Conservation (phyloP, 1,140 invertebrate genomes). For the Eupristina koningsbergeri region DNA sequence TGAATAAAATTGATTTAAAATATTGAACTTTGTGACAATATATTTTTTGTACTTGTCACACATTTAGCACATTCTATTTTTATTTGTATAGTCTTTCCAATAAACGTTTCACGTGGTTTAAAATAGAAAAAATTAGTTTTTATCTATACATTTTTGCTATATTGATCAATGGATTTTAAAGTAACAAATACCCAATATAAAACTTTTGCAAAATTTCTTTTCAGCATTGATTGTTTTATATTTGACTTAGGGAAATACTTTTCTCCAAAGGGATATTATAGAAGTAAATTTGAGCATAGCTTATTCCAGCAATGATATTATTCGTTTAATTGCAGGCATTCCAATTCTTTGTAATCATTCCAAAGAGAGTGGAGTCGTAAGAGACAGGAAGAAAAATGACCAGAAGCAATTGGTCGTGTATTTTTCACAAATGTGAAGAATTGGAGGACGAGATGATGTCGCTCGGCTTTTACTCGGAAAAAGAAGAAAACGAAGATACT, state of each 20-base stretch:
- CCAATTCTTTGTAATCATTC: not conserved
- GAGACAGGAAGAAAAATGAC: not conserved
- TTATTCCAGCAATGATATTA: not conserved
- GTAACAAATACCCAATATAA: not conserved
- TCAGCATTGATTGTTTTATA: not conserved
- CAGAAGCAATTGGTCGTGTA: not conserved
- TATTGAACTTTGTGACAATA: not conserved
- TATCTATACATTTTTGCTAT: too few species aligned
- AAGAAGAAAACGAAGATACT: too few species aligned
- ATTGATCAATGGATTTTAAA: too few species aligned
- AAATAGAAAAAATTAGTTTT: too few species aligned
- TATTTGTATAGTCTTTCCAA: not conserved
- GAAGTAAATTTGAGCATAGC: too few species aligned
- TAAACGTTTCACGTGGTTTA: not conserved
- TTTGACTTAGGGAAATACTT: not conserved
- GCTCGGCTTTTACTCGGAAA: too few species aligned
- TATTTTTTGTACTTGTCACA: not conserved
- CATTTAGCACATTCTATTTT: not conserved
- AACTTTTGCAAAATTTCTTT: not conserved
- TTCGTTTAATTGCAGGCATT: slow-evolving; percentile 9
- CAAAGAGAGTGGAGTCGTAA: not conserved
- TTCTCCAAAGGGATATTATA: not conserved
- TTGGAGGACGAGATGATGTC: not conserved
- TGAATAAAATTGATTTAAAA: not conserved
- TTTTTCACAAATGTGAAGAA: not conserved